Conservation (phyloP, 92 coral and sea anemone species). For the Nematostella vectensis region DNA sequence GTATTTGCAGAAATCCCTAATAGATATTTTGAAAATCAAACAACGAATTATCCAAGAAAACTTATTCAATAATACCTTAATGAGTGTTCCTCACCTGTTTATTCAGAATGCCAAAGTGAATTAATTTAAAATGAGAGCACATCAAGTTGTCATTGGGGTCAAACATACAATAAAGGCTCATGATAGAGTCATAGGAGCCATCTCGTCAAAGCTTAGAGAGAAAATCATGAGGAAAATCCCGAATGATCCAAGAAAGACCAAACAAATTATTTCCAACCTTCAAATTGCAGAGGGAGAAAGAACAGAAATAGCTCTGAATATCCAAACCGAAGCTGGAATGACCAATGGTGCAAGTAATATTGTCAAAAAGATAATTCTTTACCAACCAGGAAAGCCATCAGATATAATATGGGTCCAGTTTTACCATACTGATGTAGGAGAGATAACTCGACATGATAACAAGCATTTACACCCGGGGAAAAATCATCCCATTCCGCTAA, state of each 20-base stretch:
- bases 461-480: conserved; percentile 6
- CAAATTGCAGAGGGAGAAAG: conserved; percentile 7
- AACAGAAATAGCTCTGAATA: conserved; percentile 23
- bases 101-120: conserved; percentile 31
- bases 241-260: conserved; percentile 20
- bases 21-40: conserved; percentile 32
- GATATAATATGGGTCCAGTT: conserved; percentile 26
- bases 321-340: conserved; percentile 27
- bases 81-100: conserved; percentile 23
- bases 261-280: conserved; percentile 3
- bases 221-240: conserved; percentile 50
- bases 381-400: conserved; percentile 11
- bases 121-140: conserved; percentile 22
- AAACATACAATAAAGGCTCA: conserved; percentile 38
- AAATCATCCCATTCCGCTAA: no score
- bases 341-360: conserved; percentile 27
- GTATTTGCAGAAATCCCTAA: conserved; percentile 47
- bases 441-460: conserved; percentile 18
- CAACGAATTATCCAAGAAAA: conserved; percentile 15
- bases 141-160: conserved; percentile 17
- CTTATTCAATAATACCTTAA: not conserved
- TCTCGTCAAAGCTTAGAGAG: conserved; percentile 24
- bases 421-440: conserved; percentile 21
- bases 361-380: conserved; percentile 12
- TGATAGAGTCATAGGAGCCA: conserved; percentile 40